Evolutionary conservation across 2,888 invertebrate species (phyloP).

Genomic region (Scaptomyza caliginosa): DNA sequence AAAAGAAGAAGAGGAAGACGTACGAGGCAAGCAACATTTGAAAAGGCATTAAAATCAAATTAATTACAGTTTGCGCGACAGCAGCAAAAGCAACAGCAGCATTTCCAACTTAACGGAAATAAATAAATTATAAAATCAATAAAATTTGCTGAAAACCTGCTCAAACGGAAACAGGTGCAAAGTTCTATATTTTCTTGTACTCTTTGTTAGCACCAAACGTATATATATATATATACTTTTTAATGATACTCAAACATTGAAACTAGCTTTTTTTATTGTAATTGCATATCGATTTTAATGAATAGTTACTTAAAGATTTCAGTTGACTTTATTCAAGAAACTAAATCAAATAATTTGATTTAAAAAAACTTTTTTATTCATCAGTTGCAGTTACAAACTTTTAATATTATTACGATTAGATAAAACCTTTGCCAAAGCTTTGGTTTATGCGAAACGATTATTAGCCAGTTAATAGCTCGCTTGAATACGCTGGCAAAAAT

Average conservation of each 20-base stretch:
- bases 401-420: not conserved
- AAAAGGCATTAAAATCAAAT: slow-evolving; percentile 77
- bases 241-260: not conserved
- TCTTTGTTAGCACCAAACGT: not conserved
- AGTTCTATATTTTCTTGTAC: not conserved
- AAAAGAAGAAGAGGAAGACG: slow-evolving; percentile 1
- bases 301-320: not conserved
- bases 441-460: slow-evolving; percentile 6
- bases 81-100: slow-evolving; percentile 23
- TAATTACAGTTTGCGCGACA: slow-evolving; percentile 69
- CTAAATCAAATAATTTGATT: no score
- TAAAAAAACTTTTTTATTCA: not conserved
- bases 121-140: slow-evolving; percentile 78
- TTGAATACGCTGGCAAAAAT: slow-evolving; percentile 7
- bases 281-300: not conserved
- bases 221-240: not conserved
- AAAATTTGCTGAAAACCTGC: slow-evolving; percentile 22
- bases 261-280: not conserved
- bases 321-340: no score
- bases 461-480: slow-evolving; percentile 26
- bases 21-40: slow-evolving; percentile 49
- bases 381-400: not conserved
- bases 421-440: not conserved
- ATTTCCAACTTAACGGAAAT: slow-evolving; percentile 46
- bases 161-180: slow-evolving; percentile 37